phyloP scores from a whole-genome alignment of 2,113 vertebrate species.

The Oreocharis arfaki region DNA sequence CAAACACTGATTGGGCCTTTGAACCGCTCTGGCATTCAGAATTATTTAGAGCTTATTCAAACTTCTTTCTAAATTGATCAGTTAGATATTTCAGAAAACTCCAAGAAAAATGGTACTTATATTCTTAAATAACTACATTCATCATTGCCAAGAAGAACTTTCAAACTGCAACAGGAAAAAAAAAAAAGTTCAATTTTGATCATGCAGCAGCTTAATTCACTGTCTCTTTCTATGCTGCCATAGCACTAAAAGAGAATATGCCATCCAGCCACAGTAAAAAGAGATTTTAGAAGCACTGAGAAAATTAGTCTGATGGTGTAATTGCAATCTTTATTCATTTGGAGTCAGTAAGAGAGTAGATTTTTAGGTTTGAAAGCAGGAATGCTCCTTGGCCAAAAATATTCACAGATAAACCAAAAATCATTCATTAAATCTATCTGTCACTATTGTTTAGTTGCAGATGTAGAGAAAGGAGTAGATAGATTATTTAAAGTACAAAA shows the following conservation, averaged over 20 bases:
- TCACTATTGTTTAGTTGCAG: not conserved
- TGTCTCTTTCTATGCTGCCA: not conserved
- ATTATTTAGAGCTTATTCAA: not conserved
- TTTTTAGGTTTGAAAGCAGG: not conserved
- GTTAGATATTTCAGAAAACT: not conserved
- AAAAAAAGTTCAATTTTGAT: not conserved
- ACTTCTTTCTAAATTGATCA: not conserved
- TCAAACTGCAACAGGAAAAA: not conserved
- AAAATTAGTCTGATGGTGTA: not conserved
- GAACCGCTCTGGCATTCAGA: not conserved
- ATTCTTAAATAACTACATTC: not conserved
- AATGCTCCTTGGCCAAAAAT: not conserved
- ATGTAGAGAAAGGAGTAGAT: not conserved
- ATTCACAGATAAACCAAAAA: not conserved
- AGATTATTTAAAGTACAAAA: slow-evolving; percentile 28
- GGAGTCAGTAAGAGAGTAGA: not conserved
- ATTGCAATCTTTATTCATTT: not conserved
- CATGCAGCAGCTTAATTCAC: not conserved
- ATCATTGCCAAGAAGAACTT: not conserved
- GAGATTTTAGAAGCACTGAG: not conserved
- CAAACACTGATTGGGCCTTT: not conserved
- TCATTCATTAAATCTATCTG: not conserved
- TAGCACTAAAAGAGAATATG: not conserved
- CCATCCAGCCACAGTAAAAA: not conserved
- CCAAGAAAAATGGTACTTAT: not conserved